Evolutionary conservation across 2,113 vertebrate species (phyloP), one percentile per base, ranked within the genome.

Genomic region (Dicrurus megarhynchus): DNA sequence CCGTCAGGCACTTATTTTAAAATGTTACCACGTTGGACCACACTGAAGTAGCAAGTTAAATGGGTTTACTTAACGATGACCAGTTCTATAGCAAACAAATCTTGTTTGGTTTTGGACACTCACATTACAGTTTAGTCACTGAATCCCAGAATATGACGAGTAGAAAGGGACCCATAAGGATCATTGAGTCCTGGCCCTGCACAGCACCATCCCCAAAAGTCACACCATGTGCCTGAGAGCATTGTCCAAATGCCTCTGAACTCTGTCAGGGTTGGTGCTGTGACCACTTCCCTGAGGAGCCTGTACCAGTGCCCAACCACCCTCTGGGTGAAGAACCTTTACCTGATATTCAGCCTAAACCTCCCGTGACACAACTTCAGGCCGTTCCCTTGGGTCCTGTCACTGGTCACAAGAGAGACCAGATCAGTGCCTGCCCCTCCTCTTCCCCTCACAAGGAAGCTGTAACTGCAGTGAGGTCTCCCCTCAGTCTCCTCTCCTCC

Each of bases 361-460:
- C 26, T 67, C 13, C 13, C 26, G 21, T 32, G 11, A 10, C 2
- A 4, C 3, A 19, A 3, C 5, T 68, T 44, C 9, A 76, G 26
- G 7, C 17, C 37, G 6, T 0, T 67, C 4, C 16, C 3, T 30
- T 0, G 0, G 0, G 8, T 35, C 9, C 52, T 32, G 13, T 35
- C 35, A 3, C 30, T 49, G n/a, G 28, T 17, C 44, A 35, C 16
- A 44, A 14, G 1, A 12, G 13, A 30, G 19, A 0, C 41, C 0
- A 56, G 26, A 42, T 76, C 44, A 26, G 52, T 59, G 13, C 2
- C 32, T 59, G 61, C 13, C 37, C 32, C 32, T 59, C 26, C 32
- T 22, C 5, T 75, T n/a, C 8, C 13, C 28, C 50, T 57, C 30
- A 30, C 3, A 1, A 3, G n/a, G 41, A 50, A 67, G 5, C 0